A percentile compares a stretch with the other conserved stretches of the same genome.
Conservation (phyloP, 2,888 invertebrate genomes). For the Timema cristinae region DNA sequence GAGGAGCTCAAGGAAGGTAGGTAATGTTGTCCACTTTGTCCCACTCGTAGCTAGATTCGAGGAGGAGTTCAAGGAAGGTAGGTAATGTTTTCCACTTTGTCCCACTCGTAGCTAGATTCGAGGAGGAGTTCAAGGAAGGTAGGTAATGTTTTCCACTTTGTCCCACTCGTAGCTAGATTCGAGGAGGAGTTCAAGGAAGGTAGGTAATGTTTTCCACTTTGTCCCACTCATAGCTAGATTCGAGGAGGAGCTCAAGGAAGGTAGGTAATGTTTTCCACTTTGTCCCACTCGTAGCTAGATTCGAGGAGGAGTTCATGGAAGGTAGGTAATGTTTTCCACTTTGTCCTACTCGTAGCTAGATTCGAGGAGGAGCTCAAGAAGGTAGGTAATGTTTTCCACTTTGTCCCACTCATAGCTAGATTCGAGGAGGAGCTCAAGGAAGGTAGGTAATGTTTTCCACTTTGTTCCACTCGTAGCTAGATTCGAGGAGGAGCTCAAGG, state of each 20-base stretch:
- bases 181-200: slow-evolving; percentile 79
- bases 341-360: slow-evolving; percentile 40
- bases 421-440: slow-evolving; percentile 76
- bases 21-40: not conserved
- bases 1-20: slow-evolving; percentile 74
- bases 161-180: slow-evolving; percentile 45
- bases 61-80: slow-evolving; percentile 75
- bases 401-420: slow-evolving; percentile 40
- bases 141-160: slow-evolving; percentile 21
- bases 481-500: slow-evolving; percentile 73
- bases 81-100: not conserved
- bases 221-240: slow-evolving; percentile 45
- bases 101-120: slow-evolving; percentile 50
- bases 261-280: slow-evolving; percentile 42
- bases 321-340: slow-evolving; percentile 47
- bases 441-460: slow-evolving; percentile 48
- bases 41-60: slow-evolving; percentile 54
- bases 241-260: slow-evolving; percentile 77
- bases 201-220: slow-evolving; percentile 37
- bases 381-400: slow-evolving; percentile 47
- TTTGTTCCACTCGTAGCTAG: slow-evolving; percentile 39
- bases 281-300: slow-evolving; percentile 41
- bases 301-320: slow-evolving; percentile 77
- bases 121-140: slow-evolving; percentile 78
- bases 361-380: slow-evolving; percentile 74